Base-by-base conservation (phyloP, 2,888 invertebrate species). In the Amorpha juglandis region DNA sequence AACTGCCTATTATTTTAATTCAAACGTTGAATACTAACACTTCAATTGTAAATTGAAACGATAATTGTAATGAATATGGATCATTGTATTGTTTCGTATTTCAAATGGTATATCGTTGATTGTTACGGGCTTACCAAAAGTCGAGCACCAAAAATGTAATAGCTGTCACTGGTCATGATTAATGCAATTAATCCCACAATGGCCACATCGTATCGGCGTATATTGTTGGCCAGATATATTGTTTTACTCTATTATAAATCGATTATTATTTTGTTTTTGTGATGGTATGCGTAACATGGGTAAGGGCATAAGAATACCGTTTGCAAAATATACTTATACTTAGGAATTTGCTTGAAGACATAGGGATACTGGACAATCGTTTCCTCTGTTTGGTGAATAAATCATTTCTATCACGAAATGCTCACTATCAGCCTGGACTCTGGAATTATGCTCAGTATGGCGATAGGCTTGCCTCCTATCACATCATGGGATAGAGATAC, bases 71-170 rank as follows among this genome's bases (percentile, higher is more conserved):
- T 77, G 81, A 74, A 82, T 85, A 84, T 80, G 78, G 76, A 81
- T 80, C 81, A 82, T 80, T 78, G 82, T 78, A 89, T 90, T 91
- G 90, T 91, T 84, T 84, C 77, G 76, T 76, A 78, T 83, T 82
- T 75, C 78, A 83, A 88, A 88, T 84, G 82, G 82, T 82, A 84
- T 81, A 77, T 83, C 83, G 84, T 83, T 82, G 82, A 58, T 58
- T 78, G 73, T 75, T 78, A 72, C 73, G 75, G 73, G 75, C 77
- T 73, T 76, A 80, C 86, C 86, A 86, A 91, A 92, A 92, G 90
- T 92, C 90, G 91, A 88, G 90, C 92, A 89, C 91, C 92, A 92
- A 93, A 92, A 93, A 92, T 91, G 91, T 93, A 93, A 93, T 93
- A 92, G 90, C 93, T 92, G 92, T 92, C 93, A 88, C 89, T 88